Base-by-base conservation (phyloP, 2,888 invertebrate genomes). In the Mallateleia sp. region DNA sequence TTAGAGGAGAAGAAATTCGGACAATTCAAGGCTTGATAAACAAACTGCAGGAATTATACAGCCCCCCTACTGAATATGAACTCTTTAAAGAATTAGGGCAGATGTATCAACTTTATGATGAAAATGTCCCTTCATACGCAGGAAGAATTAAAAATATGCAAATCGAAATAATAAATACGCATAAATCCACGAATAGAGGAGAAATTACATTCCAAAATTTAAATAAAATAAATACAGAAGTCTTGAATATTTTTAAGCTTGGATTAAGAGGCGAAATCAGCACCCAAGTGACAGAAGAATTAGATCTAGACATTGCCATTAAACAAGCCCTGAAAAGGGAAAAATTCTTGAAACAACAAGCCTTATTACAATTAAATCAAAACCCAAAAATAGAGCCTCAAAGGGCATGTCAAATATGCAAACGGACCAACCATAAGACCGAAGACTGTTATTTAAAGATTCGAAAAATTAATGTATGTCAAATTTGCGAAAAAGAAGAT, bases 221-320 rank as follows among this genome's bases (percentile, higher is more conserved):
- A 14, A 9, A 14, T 6, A 56, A 72, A 34, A 25, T 38, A 2
- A 25, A 56, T 20, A 18, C 38, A 3, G 56, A 71, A 15, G 45
- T 58, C 11, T 14, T 28, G 15, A 14, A 28, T n/a, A 45, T 42
- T 2, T 72, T 72, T 20, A 15, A 24, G 2, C 7, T 72, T 9
- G 72, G 72, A 1, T 58, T 72, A 45, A 24, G 72, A 28, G n/a
- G 15, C 6, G 72, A 72, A 24, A 72, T 72, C 1, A 18, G 18
- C 0, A 20, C 32, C 0, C n/a, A 14, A 45, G 5, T 72, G 0
- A 42, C 42, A 6, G 45, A 34, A 14, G 25, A 20, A n/a, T n/a
- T n/a, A n/a, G 1, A 2, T 0, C 20, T 72, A 1, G 45, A 72
- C 11, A 15, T 5, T 1, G 52, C 52, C 0, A 34, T 67, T 0